Base-by-base conservation (phyloP, 1,140 invertebrate genomes). In the Idris sp. region DNA sequence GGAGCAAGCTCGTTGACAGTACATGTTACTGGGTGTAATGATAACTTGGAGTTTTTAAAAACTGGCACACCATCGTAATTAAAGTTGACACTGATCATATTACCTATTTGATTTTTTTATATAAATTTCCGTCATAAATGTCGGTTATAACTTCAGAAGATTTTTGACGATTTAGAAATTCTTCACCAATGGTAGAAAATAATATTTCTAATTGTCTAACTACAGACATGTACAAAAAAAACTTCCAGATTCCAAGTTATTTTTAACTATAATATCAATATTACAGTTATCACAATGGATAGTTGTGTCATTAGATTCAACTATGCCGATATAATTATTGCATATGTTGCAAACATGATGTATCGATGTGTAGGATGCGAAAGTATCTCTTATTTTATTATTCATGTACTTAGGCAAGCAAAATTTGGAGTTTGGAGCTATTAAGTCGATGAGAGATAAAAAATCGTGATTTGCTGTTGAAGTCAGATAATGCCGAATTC, bases 21-120 rank as follows among this genome's bases (percentile, higher is more conserved):
- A 41, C 74, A 73, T 19, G 73, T 19, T n/a, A 74, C 10, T 1
- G 69, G 74, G 35, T 69, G 44, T n/a, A 58, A 25, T 4, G 64
- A 67, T 26, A n/a, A 15, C 28, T 61, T 54, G n/a, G 64, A 74
- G n/a, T 44, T 62, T 9, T 61, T 33, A 36, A 71, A 74, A 7
- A 76, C 26, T 16, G 74, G 62, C 1, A 49, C 54, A 4, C 73
- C 69, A 30, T 76, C 69, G 18, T 71, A 10, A 51, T 46, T 61
- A 35, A 76, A 76, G 56, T 62, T 74, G n/a, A 73, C 9, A 40
- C 26, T 35, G 8, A 74, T 58, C 46, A 48, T 53, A 15, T 41
- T 13, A 38, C 18, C 35, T 16, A 18, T 7, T 19, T 15, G 8
- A 33, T 48, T 43, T 38, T 31, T 49, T 62, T 69, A 15, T 41